Base-by-base conservation (phyloP, 2,888 invertebrate genomes). In the Platycheirus rosarum region DNA sequence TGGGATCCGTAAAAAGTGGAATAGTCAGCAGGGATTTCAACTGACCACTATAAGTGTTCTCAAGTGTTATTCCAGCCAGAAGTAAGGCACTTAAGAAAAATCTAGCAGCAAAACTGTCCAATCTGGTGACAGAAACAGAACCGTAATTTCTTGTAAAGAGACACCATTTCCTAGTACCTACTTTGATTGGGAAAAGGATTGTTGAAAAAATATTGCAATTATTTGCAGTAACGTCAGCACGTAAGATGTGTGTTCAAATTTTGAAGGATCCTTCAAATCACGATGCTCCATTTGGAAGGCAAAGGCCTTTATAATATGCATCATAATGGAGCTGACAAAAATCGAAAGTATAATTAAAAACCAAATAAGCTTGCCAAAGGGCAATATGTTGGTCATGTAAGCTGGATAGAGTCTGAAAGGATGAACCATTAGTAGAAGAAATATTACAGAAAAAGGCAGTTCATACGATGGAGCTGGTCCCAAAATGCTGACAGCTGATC, bases 11-110 rank as follows among this genome's bases (percentile, higher is more conserved):
- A 55, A 87, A 89, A 1, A 88, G 71, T 0, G 90, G 90, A 20
- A 89, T 86, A 0, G 90, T 89, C 1, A 90, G 84, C 60, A 90
- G 51, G 0, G 90, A 89, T 84, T 90, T 90, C 0, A 90, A 66
- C 53, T 89, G 88, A 0, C 90, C 90, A 69, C 89, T 89, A 78
- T 90, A 90, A 6, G 88, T 88, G 68, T 89, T 89, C 80, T 90
- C 89, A 84, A 90, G 68, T 0, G 89, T 90, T 1, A 90, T 87
- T 0, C 88, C 88, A 4, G 90, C 89, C 57, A 89, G 85, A 0
- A 90, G 79, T 9, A 90, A 69, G 0, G 87, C 86, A 9, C 87
- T 86, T 55, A 90, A 35, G 80, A 89, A 89, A 9, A 90, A 86
- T 0, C 90, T 87, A 0, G 86, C 84, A 0, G 88, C 87, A 49